Evolutionary conservation across 1,140 invertebrate species (phyloP), one percentile per base, ranked within the genome.

Genomic region (Zaprionus inermis): DNA sequence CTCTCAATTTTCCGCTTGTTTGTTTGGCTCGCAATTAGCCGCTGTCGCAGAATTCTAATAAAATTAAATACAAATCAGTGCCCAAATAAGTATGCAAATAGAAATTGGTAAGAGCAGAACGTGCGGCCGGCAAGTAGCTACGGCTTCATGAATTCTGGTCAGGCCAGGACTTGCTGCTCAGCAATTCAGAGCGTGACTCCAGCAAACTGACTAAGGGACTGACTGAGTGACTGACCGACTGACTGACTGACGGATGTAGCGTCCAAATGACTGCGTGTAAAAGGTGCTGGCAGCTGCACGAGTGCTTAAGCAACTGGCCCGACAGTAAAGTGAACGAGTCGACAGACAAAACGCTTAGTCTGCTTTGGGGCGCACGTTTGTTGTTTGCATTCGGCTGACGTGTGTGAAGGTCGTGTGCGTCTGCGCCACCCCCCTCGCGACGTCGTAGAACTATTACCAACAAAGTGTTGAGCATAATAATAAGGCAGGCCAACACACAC

Each of bases 401-500:
- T 69, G 65, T 80, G 73, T 89, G 83, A 89, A 88, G 84, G 84
- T 88, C 84, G 84, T 81, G n/a, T 7, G 5, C 6, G 14, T 12
- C 36, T 38, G n/a, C 36, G 14, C 5, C 36, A 1, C n/a, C 57
- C 61, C 69, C 64, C 69, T 49, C 73, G 59, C 49, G 72, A 66
- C 68, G 64, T 55, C 64, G 28, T 44, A 80, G 74, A 78, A 69
- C 78, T 73, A 83, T 80, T 68, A 63, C 74, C 81, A 84, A 80
- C 77, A 72, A 78, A 89, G 84, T 84, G 84, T 84, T 73, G 74
- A 84, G 84, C 84, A 88, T 88, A 88, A 84, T 83, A 88, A 89
- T 84, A 66, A 80, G 84, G 71, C 73, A 63, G 24, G 65, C 24
- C 18, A 16, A 54, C 58, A 72, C 59, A 74, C 52, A 74, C n/a